Evolutionary conservation across 1,140 invertebrate genomes (phyloP).

Genomic region (Euwallacea similis): DNA sequence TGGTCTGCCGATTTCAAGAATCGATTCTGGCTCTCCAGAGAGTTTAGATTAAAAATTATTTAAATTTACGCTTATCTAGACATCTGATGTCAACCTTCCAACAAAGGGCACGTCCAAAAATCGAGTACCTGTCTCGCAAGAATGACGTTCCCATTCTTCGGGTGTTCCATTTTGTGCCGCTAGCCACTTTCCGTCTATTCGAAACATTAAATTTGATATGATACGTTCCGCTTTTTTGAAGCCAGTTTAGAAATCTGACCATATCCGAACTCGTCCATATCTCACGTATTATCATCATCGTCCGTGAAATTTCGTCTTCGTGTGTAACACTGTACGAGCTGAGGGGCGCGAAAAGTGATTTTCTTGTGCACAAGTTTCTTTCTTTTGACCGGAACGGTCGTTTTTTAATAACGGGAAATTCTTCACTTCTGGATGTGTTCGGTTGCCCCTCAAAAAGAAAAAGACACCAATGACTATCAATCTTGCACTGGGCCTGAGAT

Average conservation of each 20-base stretch:
- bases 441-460: neutral
- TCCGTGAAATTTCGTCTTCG: no score
- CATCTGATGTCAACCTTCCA: neutral
- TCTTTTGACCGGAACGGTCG: no score
- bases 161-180: slow-evolving; percentile 7
- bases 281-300: neutral
- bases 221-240: slow-evolving; percentile 15
- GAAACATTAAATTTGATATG: slow-evolving; percentile 12
- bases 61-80: slow-evolving; percentile 10
- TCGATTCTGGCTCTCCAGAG: no score
- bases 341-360: no score
- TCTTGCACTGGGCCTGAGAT: slow-evolving; percentile 19
- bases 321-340: no score
- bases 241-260: neutral
- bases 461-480: slow-evolving; percentile 30
- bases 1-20: no score
- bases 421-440: neutral
- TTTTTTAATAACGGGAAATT: no score
- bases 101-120: slow-evolving; percentile 15
- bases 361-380: no score
- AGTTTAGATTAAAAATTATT: slow-evolving; percentile 8
- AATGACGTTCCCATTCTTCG: slow-evolving; percentile 23
- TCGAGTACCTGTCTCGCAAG: slow-evolving; percentile 16
- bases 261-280: slow-evolving; percentile 2
- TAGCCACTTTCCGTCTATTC: slow-evolving; percentile 8